Evolutionary conservation across 2,888 invertebrate genomes (phyloP), one percentile per base, ranked within the genome.

Genomic region (Disparrhopalites patrizii): DNA sequence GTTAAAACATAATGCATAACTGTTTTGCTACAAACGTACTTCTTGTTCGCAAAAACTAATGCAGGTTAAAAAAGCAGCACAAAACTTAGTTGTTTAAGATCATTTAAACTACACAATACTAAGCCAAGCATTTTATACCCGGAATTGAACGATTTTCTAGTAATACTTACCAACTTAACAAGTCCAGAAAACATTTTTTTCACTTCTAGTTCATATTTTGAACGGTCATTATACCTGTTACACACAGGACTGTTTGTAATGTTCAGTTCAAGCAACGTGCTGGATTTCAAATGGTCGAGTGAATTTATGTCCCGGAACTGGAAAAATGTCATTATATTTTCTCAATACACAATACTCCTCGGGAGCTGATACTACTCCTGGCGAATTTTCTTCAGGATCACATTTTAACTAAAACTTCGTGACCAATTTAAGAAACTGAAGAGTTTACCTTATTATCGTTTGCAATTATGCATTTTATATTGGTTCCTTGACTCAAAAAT

Each of bases 111-210:
- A n/a, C n/a, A n/a, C n/a, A n/a, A n/a, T n/a, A n/a, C n/a, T n/a
- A n/a, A n/a, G n/a, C n/a, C n/a, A n/a, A n/a, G n/a, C n/a, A n/a
- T n/a, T n/a, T n/a, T n/a, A n/a, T n/a, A n/a, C n/a, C n/a, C n/a
- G n/a, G n/a, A n/a, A n/a, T n/a, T n/a, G n/a, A n/a, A n/a, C n/a
- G n/a, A n/a, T n/a, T n/a, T n/a, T n/a, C n/a, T n/a, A n/a, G n/a
- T 61, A 3, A 47, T 61, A 40, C 91, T 88, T 81, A 95, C 95
- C 89, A 95, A 81, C 82, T 87, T 88, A 57, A 85, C 76, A 75
- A 95, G 83, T 81, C 91, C 92, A 60, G 93, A 93, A 76, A 94
- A 93, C 79, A 87, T 85, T 80, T 89, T 90, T 81, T 93, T 87
- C 78, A 94, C 85, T 80, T 91, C 93, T 81, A 94, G 95, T 89